These are phyloP conservation scores for Luehdorfia chinensis DNA, from an alignment of 1,140 invertebrate species.

Conservation along the genomic window DNA sequence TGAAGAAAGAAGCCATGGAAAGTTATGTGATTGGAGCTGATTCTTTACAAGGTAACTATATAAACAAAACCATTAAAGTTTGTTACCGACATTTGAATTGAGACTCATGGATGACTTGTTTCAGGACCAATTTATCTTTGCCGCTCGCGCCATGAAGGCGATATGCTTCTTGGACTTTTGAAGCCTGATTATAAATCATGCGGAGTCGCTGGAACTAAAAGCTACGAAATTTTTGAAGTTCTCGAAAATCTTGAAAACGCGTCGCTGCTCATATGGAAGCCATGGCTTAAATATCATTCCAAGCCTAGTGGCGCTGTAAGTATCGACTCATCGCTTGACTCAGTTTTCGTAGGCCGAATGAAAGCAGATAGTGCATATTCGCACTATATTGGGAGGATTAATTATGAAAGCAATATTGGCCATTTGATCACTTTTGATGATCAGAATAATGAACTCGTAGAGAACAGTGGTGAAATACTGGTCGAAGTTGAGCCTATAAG, in stretches of 20 bases:
- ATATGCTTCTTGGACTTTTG: conserved; percentile 84
- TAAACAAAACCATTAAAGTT: too few relatives aligned
- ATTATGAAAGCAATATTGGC: conserved; percentile 80
- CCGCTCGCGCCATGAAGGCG: conserved; percentile 81
- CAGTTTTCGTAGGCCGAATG: conserved; percentile 65
- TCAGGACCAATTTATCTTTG: conserved; percentile 84
- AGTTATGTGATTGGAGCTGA: conserved; percentile 60
- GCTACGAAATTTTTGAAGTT: conserved; percentile 83
- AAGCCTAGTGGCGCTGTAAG: conserved; percentile 82
- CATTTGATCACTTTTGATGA: conserved; percentile 82
- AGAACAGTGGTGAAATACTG: conserved; percentile 84
- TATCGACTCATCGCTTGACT: conserved; percentile 64
- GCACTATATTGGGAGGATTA: conserved; percentile 83
- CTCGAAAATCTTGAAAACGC: conserved; percentile 86
- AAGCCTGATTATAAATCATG: conserved; percentile 79
- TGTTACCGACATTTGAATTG: too few relatives aligned
- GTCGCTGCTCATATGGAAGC: conserved; percentile 84
- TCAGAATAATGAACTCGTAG: conserved; percentile 78
- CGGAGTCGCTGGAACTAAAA: conserved; percentile 80
- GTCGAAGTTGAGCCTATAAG: conserved; percentile 86
- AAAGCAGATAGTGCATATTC: conserved; percentile 72
- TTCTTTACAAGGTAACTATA: conserved; percentile 49
- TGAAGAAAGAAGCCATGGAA: conserved; percentile 59
- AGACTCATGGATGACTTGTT: too few relatives aligned
- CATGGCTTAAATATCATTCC: conserved; percentile 82